phyloP scores from a whole-genome alignment of 2,888 invertebrate species.

The Hipparchia semele region DNA sequence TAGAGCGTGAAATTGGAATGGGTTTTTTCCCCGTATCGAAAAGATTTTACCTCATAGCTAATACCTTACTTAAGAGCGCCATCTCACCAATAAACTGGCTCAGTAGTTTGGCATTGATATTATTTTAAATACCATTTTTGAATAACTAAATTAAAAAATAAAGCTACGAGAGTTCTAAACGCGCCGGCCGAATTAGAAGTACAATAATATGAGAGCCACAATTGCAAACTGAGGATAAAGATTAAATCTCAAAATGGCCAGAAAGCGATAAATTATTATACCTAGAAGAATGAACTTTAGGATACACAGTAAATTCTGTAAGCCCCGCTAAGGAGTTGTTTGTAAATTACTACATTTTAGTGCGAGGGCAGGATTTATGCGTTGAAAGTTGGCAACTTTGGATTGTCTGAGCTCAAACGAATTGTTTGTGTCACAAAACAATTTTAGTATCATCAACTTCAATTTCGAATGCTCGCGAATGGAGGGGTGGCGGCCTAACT shows the following conservation, averaged over 20 bases:
- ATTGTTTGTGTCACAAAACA: constrained; percentile 12
- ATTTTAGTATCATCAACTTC: constrained; percentile 16
- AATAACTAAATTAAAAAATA: too few species aligned
- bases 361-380: constrained; percentile 9
- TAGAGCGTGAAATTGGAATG: too few species aligned
- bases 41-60: too few species aligned
- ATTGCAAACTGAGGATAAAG: neutral
- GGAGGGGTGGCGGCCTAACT: neutral
- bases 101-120: too few species aligned
- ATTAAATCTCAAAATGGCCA: neutral
- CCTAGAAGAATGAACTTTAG: neutral
- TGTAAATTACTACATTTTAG: constrained; percentile 15
- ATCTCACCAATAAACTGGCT: too few species aligned
- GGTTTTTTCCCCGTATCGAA: too few species aligned
- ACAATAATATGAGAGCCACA: too few species aligned
- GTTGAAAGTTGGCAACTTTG: constrained; percentile 1
- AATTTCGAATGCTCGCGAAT: neutral
- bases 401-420: constrained; percentile 6
- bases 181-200: too few species aligned
- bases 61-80: too few species aligned
- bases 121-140: too few species aligned
- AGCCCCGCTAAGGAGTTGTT: neutral
- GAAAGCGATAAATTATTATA: neutral
- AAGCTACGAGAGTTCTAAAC: too few species aligned
- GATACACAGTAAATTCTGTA: constrained; percentile 8